phyloP scores from a whole-genome alignment of 1,140 invertebrate genomes.

The Zaprionus gabonicus region DNA sequence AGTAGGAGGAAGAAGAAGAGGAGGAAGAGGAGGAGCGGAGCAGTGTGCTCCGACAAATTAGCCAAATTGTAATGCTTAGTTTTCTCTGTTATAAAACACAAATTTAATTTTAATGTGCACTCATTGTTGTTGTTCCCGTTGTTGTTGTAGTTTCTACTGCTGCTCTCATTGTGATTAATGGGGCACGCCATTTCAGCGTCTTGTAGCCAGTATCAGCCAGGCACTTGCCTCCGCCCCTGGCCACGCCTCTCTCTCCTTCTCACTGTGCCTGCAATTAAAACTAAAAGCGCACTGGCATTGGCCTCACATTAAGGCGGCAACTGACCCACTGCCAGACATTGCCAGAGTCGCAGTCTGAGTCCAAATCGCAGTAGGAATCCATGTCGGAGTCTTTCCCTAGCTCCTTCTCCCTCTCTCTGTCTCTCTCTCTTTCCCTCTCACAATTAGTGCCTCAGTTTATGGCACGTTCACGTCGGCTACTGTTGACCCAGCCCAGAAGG shows the following conservation, averaged over 20 bases:
- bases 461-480: slow-evolving; percentile 55
- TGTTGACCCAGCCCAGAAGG: slow-evolving; percentile 61
- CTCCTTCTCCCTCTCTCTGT: background rate
- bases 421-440: background rate
- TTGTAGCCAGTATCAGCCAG: slow-evolving; percentile 55
- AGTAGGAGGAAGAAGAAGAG: slow-evolving; percentile 22
- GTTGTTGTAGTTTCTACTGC: slow-evolving; percentile 19
- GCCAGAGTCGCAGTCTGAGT: background rate
- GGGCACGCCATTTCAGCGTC: slow-evolving; percentile 51
- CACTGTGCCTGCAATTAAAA: slow-evolving; percentile 62
- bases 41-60: slow-evolving; percentile 52
- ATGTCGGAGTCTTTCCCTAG: background rate
- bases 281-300: slow-evolving; percentile 70
- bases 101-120: slow-evolving; percentile 72
- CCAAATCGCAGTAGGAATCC: background rate
- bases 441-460: slow-evolving; percentile 62
- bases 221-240: slow-evolving; percentile 36
- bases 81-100: slow-evolving; percentile 64
- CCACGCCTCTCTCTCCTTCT: background rate
- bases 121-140: slow-evolving; percentile 13
- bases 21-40: background rate
- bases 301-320: slow-evolving; percentile 54
- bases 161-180: slow-evolving; percentile 60
- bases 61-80: slow-evolving; percentile 71
- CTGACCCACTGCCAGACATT: background rate